Evolutionary conservation across 2,113 vertebrate species (phyloP).

Genomic region (Eidolon helvum): DNA sequence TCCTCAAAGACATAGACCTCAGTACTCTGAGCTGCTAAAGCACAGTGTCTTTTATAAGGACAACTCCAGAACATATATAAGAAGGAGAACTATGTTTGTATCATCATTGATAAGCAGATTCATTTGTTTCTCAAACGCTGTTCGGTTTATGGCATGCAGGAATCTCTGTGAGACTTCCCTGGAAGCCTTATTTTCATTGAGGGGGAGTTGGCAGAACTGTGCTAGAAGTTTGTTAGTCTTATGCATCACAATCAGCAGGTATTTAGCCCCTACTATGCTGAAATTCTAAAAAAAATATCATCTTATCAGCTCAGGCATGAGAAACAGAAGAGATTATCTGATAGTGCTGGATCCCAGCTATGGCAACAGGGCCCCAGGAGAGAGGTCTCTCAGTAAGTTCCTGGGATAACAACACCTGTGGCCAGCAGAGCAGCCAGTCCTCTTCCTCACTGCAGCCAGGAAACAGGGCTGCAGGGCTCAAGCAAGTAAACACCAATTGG

Average conservation of each 20-base stretch:
- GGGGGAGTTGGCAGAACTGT: conserved; percentile 79
- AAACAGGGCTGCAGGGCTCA: too few species aligned
- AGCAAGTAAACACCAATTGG: too few species aligned
- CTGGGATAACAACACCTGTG: background rate
- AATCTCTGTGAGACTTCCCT: conserved; percentile 69
- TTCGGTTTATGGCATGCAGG: conserved; percentile 57
- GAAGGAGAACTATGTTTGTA: too few species aligned
- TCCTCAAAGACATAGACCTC: too few species aligned
- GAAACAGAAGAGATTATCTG: conserved; percentile 67
- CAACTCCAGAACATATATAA: too few species aligned
- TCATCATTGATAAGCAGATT: conserved; percentile 72
- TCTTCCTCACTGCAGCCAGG: too few species aligned
- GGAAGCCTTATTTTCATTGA: conserved; percentile 77
- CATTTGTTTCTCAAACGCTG: conserved; percentile 79
- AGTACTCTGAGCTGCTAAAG: too few species aligned
- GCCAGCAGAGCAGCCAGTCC: too few species aligned
- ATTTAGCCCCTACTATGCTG: conserved; percentile 80
- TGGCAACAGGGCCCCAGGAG: background rate
- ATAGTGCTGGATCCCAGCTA: background rate
- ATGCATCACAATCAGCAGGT: conserved; percentile 82
- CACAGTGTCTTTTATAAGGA: too few species aligned
- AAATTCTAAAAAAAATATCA: conserved; percentile 81
- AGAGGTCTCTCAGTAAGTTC: background rate
- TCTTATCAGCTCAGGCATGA: conserved; percentile 62
- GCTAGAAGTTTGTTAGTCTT: conserved; percentile 75